Conservation (phyloP, 2,888 invertebrate species). For the Nephrocerus scutellatus region DNA sequence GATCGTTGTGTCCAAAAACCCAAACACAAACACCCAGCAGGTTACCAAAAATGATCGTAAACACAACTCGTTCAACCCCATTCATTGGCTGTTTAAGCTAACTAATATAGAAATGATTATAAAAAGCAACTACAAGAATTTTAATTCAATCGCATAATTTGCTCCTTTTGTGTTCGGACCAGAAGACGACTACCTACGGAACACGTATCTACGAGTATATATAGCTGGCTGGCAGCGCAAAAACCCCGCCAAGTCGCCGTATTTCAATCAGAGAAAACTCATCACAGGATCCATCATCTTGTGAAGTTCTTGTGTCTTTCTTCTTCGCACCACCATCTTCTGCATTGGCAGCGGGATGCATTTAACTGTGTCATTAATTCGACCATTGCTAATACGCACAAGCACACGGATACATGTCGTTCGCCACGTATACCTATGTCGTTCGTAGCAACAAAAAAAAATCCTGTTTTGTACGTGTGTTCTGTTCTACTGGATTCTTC, state of each 20-base stretch:
- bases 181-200: background rate
- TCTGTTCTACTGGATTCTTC: too few species aligned
- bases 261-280: constrained; percentile 17
- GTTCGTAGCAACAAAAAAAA: too few species aligned
- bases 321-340: constrained; percentile 21
- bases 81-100: too few species aligned
- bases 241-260: background rate
- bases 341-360: constrained; percentile 20
- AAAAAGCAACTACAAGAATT: constrained; percentile 22
- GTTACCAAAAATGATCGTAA: too few species aligned
- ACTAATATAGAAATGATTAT: constrained; percentile 23
- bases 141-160: constrained; percentile 22
- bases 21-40: too few species aligned
- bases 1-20: too few species aligned
- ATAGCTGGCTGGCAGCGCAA: background rate
- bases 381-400: too few species aligned
- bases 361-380: too few species aligned
- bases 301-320: constrained; percentile 23
- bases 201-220: constrained; percentile 7
- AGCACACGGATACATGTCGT: too few species aligned
- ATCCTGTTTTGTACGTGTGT: too few species aligned
- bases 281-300: constrained; percentile 16
- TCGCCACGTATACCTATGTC: too few species aligned
- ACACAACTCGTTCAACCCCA: too few species aligned
- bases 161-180: background rate